These are phyloP conservation scores for Megaceryle torquata DNA, from an alignment of 2,113 vertebrate species.

Conservation along the genomic window DNA sequence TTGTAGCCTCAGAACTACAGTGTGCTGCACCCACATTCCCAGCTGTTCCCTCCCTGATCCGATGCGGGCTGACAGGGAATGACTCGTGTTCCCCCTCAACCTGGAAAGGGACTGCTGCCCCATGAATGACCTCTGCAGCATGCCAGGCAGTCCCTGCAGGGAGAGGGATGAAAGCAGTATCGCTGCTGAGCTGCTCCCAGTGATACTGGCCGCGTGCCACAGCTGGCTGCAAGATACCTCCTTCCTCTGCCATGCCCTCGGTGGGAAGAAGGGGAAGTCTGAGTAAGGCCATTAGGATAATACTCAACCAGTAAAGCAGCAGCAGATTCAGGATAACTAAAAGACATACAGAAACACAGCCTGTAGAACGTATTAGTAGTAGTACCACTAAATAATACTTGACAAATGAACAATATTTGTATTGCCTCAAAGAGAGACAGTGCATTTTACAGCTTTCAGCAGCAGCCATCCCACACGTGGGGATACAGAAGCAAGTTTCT, in stretches of 20 bases:
- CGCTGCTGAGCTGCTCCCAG: not conserved
- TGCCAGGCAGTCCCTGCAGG: not conserved
- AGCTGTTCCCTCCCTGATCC: slow-evolving; percentile 1
- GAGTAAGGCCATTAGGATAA: not conserved
- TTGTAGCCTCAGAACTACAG: not conserved
- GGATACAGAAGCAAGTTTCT: not conserved
- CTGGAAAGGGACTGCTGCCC: slow-evolving; percentile 2
- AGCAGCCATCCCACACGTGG: fast-evolving
- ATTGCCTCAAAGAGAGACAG: not conserved
- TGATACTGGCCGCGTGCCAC: not conserved
- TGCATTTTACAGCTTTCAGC: not conserved
- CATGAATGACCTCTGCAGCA: not conserved
- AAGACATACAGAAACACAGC: not conserved
- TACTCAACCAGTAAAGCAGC: not conserved
- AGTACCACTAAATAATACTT: not conserved
- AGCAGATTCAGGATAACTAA: not conserved
- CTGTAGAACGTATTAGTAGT: not conserved
- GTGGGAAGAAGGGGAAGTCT: not conserved
- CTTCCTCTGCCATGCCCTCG: not conserved
- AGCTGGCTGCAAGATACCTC: not conserved
- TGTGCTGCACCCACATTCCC: not conserved
- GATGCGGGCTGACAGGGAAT: not conserved
- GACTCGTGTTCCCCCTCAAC: not conserved
- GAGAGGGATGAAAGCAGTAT: not conserved
- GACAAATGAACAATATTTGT: not conserved